These are phyloP conservation scores for Apantesis nais DNA, from an alignment of 2,888 invertebrate species.

Conservation along the genomic window DNA sequence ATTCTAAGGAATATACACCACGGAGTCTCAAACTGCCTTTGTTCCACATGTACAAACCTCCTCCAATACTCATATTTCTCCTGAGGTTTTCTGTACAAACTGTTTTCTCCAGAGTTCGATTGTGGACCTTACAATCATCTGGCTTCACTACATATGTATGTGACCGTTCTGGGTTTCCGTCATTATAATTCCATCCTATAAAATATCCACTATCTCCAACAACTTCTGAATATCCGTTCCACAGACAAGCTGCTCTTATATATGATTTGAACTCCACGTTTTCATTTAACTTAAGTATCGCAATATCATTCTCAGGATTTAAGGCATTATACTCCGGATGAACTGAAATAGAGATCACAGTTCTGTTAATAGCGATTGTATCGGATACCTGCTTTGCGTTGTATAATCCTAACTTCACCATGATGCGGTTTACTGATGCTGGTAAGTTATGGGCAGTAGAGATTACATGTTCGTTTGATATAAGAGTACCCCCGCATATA, in stretches of 20 bases:
- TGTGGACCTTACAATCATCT: background rate
- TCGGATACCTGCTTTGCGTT: background rate
- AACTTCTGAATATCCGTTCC: background rate
- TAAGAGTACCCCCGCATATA: background rate
- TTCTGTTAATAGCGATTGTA: background rate
- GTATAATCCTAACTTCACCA: background rate
- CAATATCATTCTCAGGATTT: background rate
- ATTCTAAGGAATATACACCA: background rate
- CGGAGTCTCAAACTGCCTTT: background rate
- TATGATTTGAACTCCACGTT: background rate
- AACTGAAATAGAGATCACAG: background rate
- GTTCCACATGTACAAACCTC: background rate
- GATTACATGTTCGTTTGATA: background rate
- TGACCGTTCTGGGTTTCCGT: background rate
- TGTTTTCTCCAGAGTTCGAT: background rate
- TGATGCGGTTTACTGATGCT: background rate
- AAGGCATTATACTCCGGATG: background rate
- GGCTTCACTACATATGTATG: background rate
- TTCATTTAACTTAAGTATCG: background rate
- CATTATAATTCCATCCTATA: background rate
- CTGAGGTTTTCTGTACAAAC: background rate
- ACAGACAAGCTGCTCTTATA: background rate
- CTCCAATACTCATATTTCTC: background rate
- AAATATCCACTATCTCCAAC: background rate
- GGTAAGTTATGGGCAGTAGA: background rate